Evolutionary conservation across 2,888 invertebrate species (phyloP), one percentile per base, ranked within the genome.

Genomic region (Brachypalpus laphriformis): DNA sequence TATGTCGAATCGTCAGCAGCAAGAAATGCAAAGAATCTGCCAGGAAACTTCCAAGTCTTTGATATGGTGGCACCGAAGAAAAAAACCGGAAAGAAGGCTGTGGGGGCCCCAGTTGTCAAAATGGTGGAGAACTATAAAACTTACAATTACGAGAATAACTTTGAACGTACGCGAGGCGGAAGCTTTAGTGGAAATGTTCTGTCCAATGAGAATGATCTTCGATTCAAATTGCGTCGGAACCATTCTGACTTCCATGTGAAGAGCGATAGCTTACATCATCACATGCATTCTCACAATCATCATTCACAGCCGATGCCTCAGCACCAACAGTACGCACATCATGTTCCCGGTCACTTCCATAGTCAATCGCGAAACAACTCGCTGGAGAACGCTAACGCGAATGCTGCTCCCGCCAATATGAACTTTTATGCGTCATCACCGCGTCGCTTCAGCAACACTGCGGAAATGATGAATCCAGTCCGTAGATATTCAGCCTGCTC

Each of bases 1-100:
- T 98, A 97, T 91, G 96, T 97, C 65, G 95, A 96, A 87, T 97
- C 97, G 0, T 96, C 97, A 87, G 94, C 96, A 11, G 98, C 98
- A 0, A 94, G 97, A 88, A 95, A 95, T 77, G 98, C 98, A 0
- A 93, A 96, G 66, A 94, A 95, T 81, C 92, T 96, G 87, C 87
- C 87, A 0, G 94, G 91, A 8, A 91, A 91, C 20, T 95, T 96
- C 93, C 94, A 94, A 89, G 95, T 97, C 45, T 95, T 95, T 89
- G 97, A 97, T 90, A 93, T 97, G 92, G 96, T 96, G 78, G 96
- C 96, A 87, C 95, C 96, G 74, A 96, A 96, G 90, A 94, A 96
- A 92, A 96, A 96, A 90, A 93, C 94, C 0, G 92, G 93, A 82
- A 94, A 94, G 87, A 95, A 96, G 85, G 94, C 94, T 11, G 54